Base-by-base conservation (phyloP, 1,140 invertebrate species). In the Piezodorus guildinii region DNA sequence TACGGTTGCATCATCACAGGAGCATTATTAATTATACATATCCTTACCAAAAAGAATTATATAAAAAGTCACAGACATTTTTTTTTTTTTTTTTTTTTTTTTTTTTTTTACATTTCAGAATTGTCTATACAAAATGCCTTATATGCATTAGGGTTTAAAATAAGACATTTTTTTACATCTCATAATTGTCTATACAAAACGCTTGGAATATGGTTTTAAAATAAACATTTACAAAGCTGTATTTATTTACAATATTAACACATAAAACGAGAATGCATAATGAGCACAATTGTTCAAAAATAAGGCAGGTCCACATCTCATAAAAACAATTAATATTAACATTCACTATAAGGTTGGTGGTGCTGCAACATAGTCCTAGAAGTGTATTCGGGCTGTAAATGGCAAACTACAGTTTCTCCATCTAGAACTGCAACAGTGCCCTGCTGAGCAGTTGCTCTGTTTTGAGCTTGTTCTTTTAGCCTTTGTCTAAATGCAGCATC, bases 401-500 rank as follows among this genome's bases (percentile, higher is more conserved):
- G 85, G 71, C 87, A 88, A 14, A 90, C 86, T 39, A 91, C 88
- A 65, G 87, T 89, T 69, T 90, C 86, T 1, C 87, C 87, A 71
- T 89, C 86, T 14, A 90, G 75, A 1, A 90, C 87, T 1, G 88
- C 87, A 6, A 88, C 85, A 71, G 86, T 79, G 17, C 74, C 71
- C 45, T 73, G 75, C 27, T 76, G 75, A 43, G 75, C 71, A 34
- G 72, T 71, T 17, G 62, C 61, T 16, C 60, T 45, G 16, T 63
- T 62, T n/a, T 67, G 66, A 79, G 69, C 25, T 79, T 82, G 69
- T 81, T 83, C 80, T 80, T 82, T 70, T 78, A 80, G 43, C 74
- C 77, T 69, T 74, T 81, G 67, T 67, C 73, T 63, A 73, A 77
- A 66, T 74, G 77, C 69, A 62, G 67, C 69, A 59, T 68, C 66